Conservation (phyloP, 2,113 vertebrate genomes). For the Strigops habroptila region DNA sequence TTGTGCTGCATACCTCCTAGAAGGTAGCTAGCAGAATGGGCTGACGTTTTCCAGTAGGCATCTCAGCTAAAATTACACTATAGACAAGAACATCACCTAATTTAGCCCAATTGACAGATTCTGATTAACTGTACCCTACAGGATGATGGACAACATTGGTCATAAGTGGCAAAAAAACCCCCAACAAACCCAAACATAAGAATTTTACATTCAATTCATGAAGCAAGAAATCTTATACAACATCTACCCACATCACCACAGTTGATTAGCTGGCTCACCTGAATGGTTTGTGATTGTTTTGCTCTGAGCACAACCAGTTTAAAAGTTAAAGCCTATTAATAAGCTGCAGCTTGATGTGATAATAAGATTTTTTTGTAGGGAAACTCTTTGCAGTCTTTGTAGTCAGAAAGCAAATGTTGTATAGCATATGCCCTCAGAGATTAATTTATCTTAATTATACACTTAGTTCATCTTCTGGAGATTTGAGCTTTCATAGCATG, state of each 20-base stretch:
- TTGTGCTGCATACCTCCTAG: not conserved
- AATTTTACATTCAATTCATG: not conserved
- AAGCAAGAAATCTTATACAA: not conserved
- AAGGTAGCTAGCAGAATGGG: not conserved
- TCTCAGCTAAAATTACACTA: not conserved
- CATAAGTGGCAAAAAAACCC: not conserved
- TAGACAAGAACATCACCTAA: not conserved
- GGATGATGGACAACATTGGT: not conserved
- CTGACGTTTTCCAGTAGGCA: not conserved
- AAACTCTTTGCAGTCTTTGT: not conserved
- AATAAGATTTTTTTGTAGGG: not conserved
- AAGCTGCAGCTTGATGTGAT: not conserved
- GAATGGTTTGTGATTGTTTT: not conserved
- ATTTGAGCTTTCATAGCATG: not conserved
- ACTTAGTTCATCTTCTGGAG: not conserved
- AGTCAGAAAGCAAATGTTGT: not conserved
- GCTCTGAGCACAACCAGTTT: not conserved
- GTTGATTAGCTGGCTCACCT: not conserved
- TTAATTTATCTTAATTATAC: not conserved
- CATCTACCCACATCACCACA: not conserved
- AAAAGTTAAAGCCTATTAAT: slow-evolving; percentile 13
- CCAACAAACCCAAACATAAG: not conserved
- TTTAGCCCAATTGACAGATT: not conserved
- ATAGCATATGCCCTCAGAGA: not conserved
- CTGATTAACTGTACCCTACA: not conserved